phyloP scores from a whole-genome alignment of 2,797 vertebrate species.

The Jordanella pulchra region DNA sequence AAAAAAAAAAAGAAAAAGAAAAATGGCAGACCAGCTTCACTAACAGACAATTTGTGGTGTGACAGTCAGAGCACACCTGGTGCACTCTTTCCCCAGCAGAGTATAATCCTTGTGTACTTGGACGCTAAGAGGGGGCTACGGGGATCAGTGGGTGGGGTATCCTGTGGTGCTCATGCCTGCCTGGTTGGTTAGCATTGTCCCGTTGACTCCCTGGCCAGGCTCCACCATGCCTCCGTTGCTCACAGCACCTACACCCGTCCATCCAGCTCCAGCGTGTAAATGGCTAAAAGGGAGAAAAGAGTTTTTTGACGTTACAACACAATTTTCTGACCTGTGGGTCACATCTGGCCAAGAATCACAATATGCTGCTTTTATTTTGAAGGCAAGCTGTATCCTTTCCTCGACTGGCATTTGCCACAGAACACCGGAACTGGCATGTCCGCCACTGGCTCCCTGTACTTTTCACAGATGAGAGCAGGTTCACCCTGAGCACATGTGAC shows the following conservation, averaged over 20 bases:
- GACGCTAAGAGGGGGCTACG: constrained; percentile 35
- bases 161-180: constrained; percentile 89
- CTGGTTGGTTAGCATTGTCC: constrained; percentile 88
- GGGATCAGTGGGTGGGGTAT: constrained; percentile 90
- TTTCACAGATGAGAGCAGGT: too few species aligned
- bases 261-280: constrained; percentile 87
- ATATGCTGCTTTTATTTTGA: neutral
- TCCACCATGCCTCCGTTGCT: constrained; percentile 84
- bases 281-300: constrained; percentile 62
- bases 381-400: neutral
- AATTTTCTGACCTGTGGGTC: too few species aligned
- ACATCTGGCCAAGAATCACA: neutral
- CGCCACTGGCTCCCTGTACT: too few species aligned
- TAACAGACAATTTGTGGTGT: constrained; percentile 63
- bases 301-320: too few species aligned
- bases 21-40: constrained; percentile 60
- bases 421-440: too few species aligned
- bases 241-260: constrained; percentile 84
- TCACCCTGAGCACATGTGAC: too few species aligned
- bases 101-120: constrained; percentile 56
- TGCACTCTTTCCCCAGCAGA: constrained; percentile 58
- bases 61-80: constrained; percentile 55
- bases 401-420: neutral
- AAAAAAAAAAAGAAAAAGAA: constrained; percentile 32
- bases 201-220: constrained; percentile 87